Evolutionary conservation across 2,797 vertebrate species (phyloP).

Genomic region (Sebastes matsubarae): DNA sequence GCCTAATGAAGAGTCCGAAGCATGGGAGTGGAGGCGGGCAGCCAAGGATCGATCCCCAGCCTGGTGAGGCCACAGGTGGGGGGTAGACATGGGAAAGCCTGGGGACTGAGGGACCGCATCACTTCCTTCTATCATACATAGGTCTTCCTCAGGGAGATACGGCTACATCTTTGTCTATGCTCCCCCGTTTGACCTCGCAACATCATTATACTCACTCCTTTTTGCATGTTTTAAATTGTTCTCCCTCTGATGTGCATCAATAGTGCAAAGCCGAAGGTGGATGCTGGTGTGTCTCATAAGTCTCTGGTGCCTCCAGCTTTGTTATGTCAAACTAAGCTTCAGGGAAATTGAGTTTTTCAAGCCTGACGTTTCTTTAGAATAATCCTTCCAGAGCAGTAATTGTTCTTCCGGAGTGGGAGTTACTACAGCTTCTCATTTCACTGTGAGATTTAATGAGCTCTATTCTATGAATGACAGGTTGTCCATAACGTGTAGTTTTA

Average conservation of each 20-base stretch:
- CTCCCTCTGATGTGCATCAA: slow-evolving; percentile 12
- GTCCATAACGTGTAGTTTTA: background rate
- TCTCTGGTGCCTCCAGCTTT: slow-evolving; percentile 17
- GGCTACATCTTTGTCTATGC: slow-evolving; percentile 13
- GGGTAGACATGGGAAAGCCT: slow-evolving; percentile 48
- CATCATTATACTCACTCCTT: slow-evolving; percentile 36
- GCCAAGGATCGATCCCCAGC: slow-evolving; percentile 69
- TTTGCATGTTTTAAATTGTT: slow-evolving; percentile 8
- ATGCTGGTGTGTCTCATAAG: slow-evolving; percentile 1
- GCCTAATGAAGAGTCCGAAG: slow-evolving; percentile 77
- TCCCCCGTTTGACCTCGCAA: slow-evolving; percentile 30
- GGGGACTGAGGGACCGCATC: slow-evolving; percentile 44
- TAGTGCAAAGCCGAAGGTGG: background rate
- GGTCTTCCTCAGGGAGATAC: slow-evolving; percentile 12
- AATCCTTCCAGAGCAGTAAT: slow-evolving; percentile 25
- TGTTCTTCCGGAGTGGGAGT: background rate
- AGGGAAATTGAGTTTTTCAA: slow-evolving; percentile 19
- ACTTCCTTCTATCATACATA: slow-evolving; percentile 19
- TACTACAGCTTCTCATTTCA: background rate
- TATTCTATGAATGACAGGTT: slow-evolving; percentile 31
- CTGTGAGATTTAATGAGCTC: slow-evolving; percentile 31
- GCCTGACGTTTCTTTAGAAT: slow-evolving; percentile 6
- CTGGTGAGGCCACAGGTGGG: slow-evolving; percentile 60
- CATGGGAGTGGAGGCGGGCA: slow-evolving; percentile 56
- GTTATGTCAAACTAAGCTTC: slow-evolving; percentile 35